Evolutionary conservation across 2,113 vertebrate genomes (phyloP), one percentile per base, ranked within the genome.

Genomic region (Zingel zingel): DNA sequence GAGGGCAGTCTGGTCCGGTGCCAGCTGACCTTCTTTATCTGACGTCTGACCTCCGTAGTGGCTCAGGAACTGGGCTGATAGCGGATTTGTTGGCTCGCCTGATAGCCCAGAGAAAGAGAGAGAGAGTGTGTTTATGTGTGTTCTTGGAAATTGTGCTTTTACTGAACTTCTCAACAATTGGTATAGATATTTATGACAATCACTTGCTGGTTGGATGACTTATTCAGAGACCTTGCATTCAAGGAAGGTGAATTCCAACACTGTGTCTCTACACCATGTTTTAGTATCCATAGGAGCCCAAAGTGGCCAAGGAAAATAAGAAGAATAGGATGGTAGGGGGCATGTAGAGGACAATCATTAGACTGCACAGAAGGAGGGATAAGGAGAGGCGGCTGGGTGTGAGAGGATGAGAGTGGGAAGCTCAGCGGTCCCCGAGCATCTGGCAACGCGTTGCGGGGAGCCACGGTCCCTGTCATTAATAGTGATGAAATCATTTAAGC

Each of bases 401-500:
- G 95, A 96, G 96, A 95, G 94, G 89, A 73, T 95, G 95, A 92
- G 96, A 95, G 94, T 93, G 93, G 96, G 96, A 97, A 94, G 96
- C 95, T 95, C 96, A 93, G 96, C 91, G 95, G 96, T 98, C 97
- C 98, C 97, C 80, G 96, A 99, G 98, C 98, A 99, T 99, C 98
- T 99, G 98, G 97, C 97, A 95, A 91, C 0, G 64, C 95, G 94
- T 96, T 96, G 95, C 96, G 93, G 96, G 97, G 92, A 96, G 96
- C 96, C 96, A 95, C 94, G 94, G 95, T 96, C 95, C 95, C 95
- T 97, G 97, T 98, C 96, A 97, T 98, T 98, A 98, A 98, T 97
- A 97, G 98, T 98, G 97, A 99, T 98, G 97, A 98, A 98, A 99
- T 99, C 97, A 98, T 99, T 99, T 98, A 97, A 97, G 96, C 97